Conservation (phyloP, 2,888 invertebrate genomes). For the Smittia sp. region DNA sequence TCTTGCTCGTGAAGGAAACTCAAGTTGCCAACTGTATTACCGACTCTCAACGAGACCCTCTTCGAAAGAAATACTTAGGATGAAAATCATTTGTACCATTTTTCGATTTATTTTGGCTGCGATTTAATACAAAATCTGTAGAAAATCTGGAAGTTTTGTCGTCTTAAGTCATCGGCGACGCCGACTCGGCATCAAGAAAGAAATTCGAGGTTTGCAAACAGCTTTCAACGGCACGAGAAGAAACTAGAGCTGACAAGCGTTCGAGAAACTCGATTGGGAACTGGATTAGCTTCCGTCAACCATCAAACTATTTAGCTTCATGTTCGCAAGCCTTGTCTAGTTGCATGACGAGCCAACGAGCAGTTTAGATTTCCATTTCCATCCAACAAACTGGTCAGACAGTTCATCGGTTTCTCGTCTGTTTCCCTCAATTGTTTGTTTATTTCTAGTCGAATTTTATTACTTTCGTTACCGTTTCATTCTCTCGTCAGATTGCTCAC, state of each 20-base stretch:
- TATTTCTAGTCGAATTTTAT: conserved; percentile 7
- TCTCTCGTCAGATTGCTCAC: neutral
- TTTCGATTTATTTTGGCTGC: neutral
- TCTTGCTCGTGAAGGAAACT: too few relatives aligned
- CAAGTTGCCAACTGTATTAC: too few relatives aligned
- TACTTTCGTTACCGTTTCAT: conserved; percentile 5
- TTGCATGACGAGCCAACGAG: too few relatives aligned
- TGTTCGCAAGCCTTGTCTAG: too few relatives aligned
- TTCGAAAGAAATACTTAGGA: neutral
- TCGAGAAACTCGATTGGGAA: too few relatives aligned
- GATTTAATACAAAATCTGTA: neutral
- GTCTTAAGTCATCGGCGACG: neutral
- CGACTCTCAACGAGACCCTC: too few relatives aligned
- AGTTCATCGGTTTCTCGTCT: too few relatives aligned
- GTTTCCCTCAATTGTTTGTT: neutral
- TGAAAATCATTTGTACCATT: conserved; percentile 6
- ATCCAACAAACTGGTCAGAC: too few relatives aligned
- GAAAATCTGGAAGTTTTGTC: conserved; percentile 1
- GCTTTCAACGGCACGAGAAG: conserved; percentile 1
- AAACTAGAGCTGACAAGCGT: neutral
- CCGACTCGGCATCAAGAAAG: too few relatives aligned
- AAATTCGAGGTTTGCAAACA: neutral
- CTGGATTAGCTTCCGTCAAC: too few relatives aligned
- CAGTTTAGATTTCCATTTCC: neutral
- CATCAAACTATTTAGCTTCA: too few relatives aligned